These are phyloP conservation scores for Condylostylus longicornis DNA, from an alignment of 1,140 invertebrate genomes.

Conservation along the genomic window DNA sequence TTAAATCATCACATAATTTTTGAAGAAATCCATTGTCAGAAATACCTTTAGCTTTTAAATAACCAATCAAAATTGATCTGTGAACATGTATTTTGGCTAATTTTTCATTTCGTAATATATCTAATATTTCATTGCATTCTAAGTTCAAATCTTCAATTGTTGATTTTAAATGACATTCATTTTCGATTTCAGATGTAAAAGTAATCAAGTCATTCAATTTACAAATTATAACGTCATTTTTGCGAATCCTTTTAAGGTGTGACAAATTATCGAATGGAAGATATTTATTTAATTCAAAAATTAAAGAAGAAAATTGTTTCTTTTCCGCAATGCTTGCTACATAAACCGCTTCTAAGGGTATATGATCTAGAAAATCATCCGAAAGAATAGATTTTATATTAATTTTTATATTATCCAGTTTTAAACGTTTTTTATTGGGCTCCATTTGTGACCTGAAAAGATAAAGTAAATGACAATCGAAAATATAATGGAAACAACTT, in stretches of 20 bases:
- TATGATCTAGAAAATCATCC: conserved; percentile 35
- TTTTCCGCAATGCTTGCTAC: conserved; percentile 41
- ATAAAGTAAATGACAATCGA: too few relatives aligned
- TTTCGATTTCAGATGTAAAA: too few relatives aligned
- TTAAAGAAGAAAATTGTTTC: conserved; percentile 46
- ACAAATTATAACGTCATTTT: conserved; percentile 44
- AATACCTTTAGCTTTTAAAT: not conserved
- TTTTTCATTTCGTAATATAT: not conserved
- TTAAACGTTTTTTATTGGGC: too few relatives aligned
- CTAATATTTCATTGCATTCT: not conserved
- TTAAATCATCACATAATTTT: too few relatives aligned
- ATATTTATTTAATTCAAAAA: conserved; percentile 40
- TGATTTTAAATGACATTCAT: too few relatives aligned
- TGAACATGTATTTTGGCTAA: not conserved
- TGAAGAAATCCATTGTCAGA: too few relatives aligned
- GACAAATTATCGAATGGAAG: conserved; percentile 42
- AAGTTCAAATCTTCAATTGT: too few relatives aligned
- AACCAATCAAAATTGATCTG: not conserved
- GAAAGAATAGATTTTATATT: conserved; percentile 35
- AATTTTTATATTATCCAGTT: too few relatives aligned
- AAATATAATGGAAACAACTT: too few relatives aligned
- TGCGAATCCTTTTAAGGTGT: conserved; percentile 59
- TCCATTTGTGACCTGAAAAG: too few relatives aligned
- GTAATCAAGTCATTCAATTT: conserved; percentile 15
- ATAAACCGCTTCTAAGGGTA: conserved; percentile 40